Percentiles rank a stretch among this genome's conserved stretches.
phyloP scores from a whole-genome alignment of 1,140 invertebrate species.

The Archegozetes longisetosus region DNA sequence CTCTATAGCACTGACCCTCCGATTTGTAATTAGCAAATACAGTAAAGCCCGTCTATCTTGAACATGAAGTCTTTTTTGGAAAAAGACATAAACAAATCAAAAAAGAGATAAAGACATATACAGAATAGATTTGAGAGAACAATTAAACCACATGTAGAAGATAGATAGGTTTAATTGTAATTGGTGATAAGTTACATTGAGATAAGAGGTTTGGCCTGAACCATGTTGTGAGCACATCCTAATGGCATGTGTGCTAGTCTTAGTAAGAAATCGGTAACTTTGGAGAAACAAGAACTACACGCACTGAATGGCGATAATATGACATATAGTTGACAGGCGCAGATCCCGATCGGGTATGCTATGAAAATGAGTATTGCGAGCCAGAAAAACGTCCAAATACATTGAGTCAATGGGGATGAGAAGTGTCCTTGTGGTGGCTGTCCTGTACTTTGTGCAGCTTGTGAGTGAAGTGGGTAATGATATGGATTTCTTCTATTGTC shows the following conservation, averaged over 20 bases:
- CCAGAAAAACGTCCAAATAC: conserved; percentile 21
- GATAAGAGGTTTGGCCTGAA: conserved; percentile 14
- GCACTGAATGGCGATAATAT: conserved; percentile 19
- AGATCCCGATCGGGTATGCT: conserved; percentile 19
- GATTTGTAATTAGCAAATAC: too few relatives aligned
- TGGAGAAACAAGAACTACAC: background rate
- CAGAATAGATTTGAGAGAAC: too few relatives aligned
- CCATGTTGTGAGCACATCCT: conserved; percentile 19
- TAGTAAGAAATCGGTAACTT: conserved; percentile 14
- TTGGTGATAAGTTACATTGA: background rate
- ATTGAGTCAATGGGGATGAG: conserved; percentile 11
- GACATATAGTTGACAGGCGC: conserved; percentile 17
- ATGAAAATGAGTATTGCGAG: conserved; percentile 20
- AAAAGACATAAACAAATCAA: too few relatives aligned
- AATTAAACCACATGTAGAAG: too few relatives aligned
- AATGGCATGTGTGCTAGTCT: conserved; percentile 19
- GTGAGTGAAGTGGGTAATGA: background rate
- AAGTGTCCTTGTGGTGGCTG: background rate
- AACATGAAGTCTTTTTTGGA: too few relatives aligned
- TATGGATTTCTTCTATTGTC: background rate
- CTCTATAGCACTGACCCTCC: too few relatives aligned
- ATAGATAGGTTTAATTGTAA: too few relatives aligned
- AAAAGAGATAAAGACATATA: too few relatives aligned
- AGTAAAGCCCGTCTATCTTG: too few relatives aligned
- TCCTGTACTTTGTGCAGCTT: background rate